Conservation (phyloP, 2,113 vertebrate genomes). For the Prunella fulvescens region DNA sequence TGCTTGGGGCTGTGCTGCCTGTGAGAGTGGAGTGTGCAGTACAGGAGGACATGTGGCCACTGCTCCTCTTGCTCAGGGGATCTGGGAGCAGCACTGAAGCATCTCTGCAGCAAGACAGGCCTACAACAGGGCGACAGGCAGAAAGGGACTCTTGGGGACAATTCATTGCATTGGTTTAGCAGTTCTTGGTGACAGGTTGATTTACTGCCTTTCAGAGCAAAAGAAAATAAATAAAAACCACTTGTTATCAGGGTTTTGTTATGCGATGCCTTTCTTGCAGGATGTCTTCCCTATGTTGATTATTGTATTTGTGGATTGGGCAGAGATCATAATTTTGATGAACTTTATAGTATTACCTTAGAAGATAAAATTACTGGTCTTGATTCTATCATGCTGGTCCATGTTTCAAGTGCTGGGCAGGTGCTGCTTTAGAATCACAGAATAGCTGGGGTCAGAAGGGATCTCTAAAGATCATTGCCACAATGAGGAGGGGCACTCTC, state of each 20-base stretch:
- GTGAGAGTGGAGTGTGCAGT: fast-evolving
- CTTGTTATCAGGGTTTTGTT: not conserved
- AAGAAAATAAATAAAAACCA: not conserved
- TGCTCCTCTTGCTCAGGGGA: no score
- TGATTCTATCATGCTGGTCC: fast-evolving
- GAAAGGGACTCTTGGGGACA: not conserved
- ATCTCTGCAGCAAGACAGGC: not conserved
- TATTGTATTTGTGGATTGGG: not conserved
- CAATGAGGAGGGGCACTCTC: not conserved
- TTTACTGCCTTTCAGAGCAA: not conserved
- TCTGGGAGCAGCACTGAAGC: not conserved
- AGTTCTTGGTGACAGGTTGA: not conserved
- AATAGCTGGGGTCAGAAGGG: not conserved
- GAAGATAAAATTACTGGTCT: not conserved
- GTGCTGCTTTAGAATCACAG: not conserved
- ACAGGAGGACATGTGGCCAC: not conserved
- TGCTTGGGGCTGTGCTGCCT: not conserved
- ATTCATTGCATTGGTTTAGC: not conserved
- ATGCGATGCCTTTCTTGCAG: not conserved
- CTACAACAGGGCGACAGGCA: not conserved
- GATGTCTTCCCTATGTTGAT: not conserved
- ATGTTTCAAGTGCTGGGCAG: not conserved
- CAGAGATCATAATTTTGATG: not conserved
- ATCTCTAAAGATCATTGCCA: not conserved
- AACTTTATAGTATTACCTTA: not conserved